Percentiles rank a stretch among this genome's conserved stretches.
These are phyloP conservation scores for Hycleus cichorii DNA, from an alignment of 1,140 invertebrate genomes.

Conservation along the genomic window DNA sequence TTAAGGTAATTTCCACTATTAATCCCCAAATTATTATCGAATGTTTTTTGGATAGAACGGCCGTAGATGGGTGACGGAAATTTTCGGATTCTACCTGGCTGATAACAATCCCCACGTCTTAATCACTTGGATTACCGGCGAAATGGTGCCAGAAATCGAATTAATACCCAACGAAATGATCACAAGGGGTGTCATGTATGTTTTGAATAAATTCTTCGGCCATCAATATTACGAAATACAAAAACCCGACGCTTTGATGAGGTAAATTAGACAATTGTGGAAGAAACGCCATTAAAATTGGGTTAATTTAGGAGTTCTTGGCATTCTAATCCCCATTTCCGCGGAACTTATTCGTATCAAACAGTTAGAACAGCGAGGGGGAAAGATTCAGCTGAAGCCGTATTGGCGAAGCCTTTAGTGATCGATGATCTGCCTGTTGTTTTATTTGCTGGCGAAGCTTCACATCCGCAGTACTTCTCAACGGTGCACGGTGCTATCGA, in stretches of 20 bases:
- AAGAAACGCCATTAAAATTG: neutral
- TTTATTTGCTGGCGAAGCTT: constrained; percentile 43
- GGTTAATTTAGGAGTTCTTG: constrained; percentile 12
- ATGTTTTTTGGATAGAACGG: neutral
- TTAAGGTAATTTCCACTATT: neutral
- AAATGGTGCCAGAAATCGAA: constrained; percentile 21
- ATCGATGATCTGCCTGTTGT: constrained; percentile 17
- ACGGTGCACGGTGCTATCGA: constrained; percentile 58
- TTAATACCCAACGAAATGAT: constrained; percentile 10
- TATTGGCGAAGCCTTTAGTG: constrained; percentile 12
- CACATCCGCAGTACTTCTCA: constrained; percentile 46
- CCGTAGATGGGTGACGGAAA: constrained; percentile 7
- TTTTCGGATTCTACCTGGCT: neutral
- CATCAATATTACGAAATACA: constrained; percentile 12
- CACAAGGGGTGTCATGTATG: constrained; percentile 16
- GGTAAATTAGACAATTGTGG: constrained; percentile 5
- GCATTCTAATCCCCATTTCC: constrained; percentile 19
- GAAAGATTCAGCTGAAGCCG: constrained; percentile 8
- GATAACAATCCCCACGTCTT: constrained; percentile 20
- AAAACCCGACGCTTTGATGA: constrained; percentile 5
- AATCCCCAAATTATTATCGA: neutral
- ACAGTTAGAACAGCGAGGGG: constrained; percentile 4
- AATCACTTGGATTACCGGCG: constrained; percentile 19
- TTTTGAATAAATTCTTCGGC: constrained; percentile 17
- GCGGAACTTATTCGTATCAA: constrained; percentile 19